Percentiles rank a stretch among this genome's conserved stretches.
Evolutionary conservation across 2,888 invertebrate genomes (phyloP).

Genomic region (Miltochrista miniata): DNA sequence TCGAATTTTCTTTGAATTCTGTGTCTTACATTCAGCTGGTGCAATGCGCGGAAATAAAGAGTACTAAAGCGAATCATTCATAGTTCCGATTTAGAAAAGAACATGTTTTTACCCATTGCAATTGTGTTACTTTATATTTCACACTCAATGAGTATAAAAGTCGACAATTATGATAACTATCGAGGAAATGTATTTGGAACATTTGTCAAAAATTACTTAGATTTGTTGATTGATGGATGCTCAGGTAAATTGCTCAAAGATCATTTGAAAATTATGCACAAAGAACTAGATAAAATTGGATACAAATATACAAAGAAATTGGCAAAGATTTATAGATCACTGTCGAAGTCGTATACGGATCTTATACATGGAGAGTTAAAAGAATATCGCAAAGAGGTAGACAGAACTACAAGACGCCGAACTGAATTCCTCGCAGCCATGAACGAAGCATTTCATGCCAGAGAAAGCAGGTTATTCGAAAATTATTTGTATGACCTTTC

Average conservation of each 20-base stretch:
- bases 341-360: conserved; percentile 40
- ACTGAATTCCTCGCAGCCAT: conserved; percentile 51
- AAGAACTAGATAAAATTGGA: conserved; percentile 31
- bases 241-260: conserved; percentile 40
- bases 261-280: conserved; percentile 41
- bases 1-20: not conserved
- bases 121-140: not conserved
- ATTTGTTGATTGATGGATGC: conserved; percentile 36
- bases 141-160: not conserved
- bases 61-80: not conserved
- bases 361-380: conserved; percentile 41
- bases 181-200: conserved; percentile 46
- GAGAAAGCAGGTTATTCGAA: conserved; percentile 43
- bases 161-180: not conserved
- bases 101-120: not conserved
- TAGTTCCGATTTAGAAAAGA: not conserved
- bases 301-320: conserved; percentile 40
- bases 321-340: conserved; percentile 35
- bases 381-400: conserved; percentile 36
- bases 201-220: conserved; percentile 48
- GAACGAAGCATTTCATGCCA: conserved; percentile 46
- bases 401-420: conserved; percentile 5
- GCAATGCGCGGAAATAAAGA: not conserved
- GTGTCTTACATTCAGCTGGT: not conserved
- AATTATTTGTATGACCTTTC: conserved; percentile 48